A percentile compares a stretch with the other conserved stretches of the same genome.
Conservation (phyloP, 2,888 invertebrate species). For the Ametastegia equiseti region DNA sequence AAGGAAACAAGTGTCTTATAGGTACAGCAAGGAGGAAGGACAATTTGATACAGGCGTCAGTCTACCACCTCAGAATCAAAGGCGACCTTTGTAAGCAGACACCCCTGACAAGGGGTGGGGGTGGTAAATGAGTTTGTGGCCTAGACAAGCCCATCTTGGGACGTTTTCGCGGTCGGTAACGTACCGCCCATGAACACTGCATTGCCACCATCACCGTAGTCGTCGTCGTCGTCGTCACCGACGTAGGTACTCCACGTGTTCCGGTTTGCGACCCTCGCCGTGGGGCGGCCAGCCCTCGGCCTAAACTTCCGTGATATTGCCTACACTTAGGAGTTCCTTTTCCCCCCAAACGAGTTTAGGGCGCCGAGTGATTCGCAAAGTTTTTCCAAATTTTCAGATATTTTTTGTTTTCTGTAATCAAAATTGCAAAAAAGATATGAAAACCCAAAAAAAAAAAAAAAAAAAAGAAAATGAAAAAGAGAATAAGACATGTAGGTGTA, state of each 20-base stretch:
- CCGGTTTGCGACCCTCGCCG: constrained; percentile 52
- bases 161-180: constrained; percentile 47
- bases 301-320: background rate
- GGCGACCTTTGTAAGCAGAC: constrained; percentile 31
- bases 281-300: constrained; percentile 52
- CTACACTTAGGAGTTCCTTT: background rate
- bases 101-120: constrained; percentile 29
- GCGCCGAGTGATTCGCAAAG: background rate
- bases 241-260: constrained; percentile 36
- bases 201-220: constrained; percentile 14
- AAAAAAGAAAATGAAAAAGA: background rate
- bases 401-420: background rate
- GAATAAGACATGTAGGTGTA: no score
- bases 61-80: constrained; percentile 30
- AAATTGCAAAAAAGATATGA: background rate
- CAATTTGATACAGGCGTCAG: background rate
- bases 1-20: background rate
- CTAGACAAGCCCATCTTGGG: constrained; percentile 29
- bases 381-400: background rate
- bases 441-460: background rate
- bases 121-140: constrained; percentile 44
- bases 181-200: constrained; percentile 36
- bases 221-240: constrained; percentile 12
- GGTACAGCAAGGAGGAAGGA: background rate
- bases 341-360: background rate